Percentiles rank a stretch among this genome's conserved stretches.
Evolutionary conservation across 2,888 invertebrate species (phyloP).

Genomic region (Cetonia aurata): DNA sequence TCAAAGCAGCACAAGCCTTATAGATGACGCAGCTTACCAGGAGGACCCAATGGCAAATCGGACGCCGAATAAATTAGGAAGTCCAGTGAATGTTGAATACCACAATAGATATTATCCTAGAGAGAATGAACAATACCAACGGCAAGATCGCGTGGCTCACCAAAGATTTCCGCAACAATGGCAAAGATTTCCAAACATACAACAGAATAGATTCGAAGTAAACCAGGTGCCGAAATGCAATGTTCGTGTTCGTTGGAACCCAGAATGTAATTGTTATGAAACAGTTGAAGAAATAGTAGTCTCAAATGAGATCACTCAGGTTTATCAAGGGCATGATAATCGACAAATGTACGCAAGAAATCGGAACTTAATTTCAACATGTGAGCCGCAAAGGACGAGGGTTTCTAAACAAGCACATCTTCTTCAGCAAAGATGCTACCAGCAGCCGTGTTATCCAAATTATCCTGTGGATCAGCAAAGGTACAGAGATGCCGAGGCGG

Average conservation of each 20-base stretch:
- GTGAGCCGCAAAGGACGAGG: no score
- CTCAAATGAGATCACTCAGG: no score
- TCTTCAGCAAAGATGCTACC: no score
- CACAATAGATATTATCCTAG: constrained; percentile 3
- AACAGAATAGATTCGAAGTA: not conserved
- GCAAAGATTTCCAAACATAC: not conserved
- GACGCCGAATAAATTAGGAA: not conserved
- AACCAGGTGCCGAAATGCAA: not conserved
- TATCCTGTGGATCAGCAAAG: no score
- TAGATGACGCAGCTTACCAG: constrained; percentile 16
- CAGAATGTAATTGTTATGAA: constrained; percentile 20
- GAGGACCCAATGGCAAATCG: not conserved
- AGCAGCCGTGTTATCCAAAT: no score
- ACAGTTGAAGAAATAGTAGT: not conserved
- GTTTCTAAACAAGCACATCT: no score
- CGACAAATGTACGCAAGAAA: no score
- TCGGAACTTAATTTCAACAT: no score
- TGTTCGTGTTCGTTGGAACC: constrained; percentile 18
- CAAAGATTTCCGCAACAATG: constrained; percentile 1
- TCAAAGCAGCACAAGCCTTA: constrained; percentile 22
- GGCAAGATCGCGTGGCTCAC: not conserved
- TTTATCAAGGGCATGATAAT: not conserved
- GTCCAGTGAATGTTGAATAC: not conserved
- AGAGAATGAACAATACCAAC: not conserved
- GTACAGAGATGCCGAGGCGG: no score